Percentiles rank a stretch among this genome's conserved stretches.
Evolutionary conservation across 2,888 invertebrate species (phyloP).

Genomic region (Drosophila maculinotata): DNA sequence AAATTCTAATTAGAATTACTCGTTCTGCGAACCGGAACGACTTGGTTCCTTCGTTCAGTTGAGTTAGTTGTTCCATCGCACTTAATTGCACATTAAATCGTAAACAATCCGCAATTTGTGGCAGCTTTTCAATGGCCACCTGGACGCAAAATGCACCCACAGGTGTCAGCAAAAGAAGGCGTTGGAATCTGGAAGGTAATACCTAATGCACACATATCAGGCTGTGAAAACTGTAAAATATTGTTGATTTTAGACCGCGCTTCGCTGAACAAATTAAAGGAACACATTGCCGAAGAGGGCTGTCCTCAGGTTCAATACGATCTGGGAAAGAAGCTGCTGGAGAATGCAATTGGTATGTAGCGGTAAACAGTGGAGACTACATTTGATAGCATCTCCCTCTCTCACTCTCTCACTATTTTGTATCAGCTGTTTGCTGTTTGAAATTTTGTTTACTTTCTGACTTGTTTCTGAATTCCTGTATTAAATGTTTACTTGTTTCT

Average conservation of each 20-base stretch:
- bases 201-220: neutral
- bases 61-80: no score
- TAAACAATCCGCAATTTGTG: conserved; percentile 49
- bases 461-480: no score
- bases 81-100: conserved; percentile 32
- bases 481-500: no score
- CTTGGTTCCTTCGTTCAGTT: no score
- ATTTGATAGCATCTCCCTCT: neutral
- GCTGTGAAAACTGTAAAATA: neutral
- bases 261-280: conserved; percentile 85
- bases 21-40: no score
- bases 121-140: conserved; percentile 79
- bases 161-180: conserved; percentile 79
- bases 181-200: conserved; percentile 85
- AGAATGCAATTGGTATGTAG: conserved; percentile 90
- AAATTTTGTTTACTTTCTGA: no score
- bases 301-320: conserved; percentile 96
- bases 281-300: conserved; percentile 94
- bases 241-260: conserved; percentile 77
- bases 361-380: neutral
- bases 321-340: conserved; percentile 92
- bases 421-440: no score
- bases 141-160: conserved; percentile 84
- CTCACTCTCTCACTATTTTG: no score
- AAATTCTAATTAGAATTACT: no score